Evolutionary conservation across 2,888 invertebrate species (phyloP), one percentile per base, ranked within the genome.

Genomic region (Drosophila anomelani): DNA sequence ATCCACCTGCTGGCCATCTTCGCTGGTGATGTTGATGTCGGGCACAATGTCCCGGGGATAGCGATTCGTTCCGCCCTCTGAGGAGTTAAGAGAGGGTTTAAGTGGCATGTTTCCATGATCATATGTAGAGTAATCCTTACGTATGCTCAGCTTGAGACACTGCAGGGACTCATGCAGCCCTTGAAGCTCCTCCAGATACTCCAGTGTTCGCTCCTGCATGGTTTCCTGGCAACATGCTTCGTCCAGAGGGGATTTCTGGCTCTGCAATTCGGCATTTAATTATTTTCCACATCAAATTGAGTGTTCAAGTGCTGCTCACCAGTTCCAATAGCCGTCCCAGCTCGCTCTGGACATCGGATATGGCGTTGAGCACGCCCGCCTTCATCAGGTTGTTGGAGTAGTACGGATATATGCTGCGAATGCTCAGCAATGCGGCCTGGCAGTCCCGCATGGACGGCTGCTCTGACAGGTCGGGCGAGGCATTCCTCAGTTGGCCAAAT

Each of bases 201-300:
- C 88, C 13, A 66, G 62, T 17, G 83, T 81, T 3, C 92, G 88
- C 64, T 92, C 92, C 57, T 90, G 80, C 73, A 92, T 89, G 0
- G 88, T 83, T 67, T 92, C 92, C 68, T 90, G 91, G 26, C 91
- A 92, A 38, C 91, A 91, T 0, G 91, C 91, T 68, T 92, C 92
- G 57, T 91, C 91, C 54, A 91, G 67, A 15, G 92, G 92, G 10
- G 88, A 81, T 60, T 88, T 89, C 20, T 76, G 70, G 12, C 79
- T 81, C 91, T 91, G 46, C 3, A 79, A 9, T 15, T 15, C 8
- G 9, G 1, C 6, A 15, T 13, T 20, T 15, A 7, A 13, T 4
- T 34, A 13, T 51, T 13, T 8, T 0, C 17, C 9, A 2, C 2
- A 32, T 15, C 3, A 15, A 15, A 15, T 3, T 3, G 0, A 34